Evolutionary conservation across 2,113 vertebrate species (phyloP), one percentile per base, ranked within the genome.

Genomic region (Hemicordylus capensis): DNA sequence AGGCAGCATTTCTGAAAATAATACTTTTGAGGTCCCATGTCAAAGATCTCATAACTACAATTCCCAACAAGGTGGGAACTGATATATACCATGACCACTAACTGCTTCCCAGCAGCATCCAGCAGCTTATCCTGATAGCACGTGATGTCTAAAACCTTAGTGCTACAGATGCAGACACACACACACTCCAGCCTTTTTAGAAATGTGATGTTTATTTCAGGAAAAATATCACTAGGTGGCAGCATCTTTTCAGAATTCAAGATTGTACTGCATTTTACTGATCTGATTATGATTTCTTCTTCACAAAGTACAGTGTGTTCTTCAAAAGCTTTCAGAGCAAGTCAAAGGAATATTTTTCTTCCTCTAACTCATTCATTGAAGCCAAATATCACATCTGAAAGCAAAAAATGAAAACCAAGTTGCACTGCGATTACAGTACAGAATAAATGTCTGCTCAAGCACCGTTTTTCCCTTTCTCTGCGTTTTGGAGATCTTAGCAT

Each of bases 221-320:
- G 37, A 6, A 39, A 88, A 91, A 91, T 85, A 90, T 94, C 95
- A 95, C 92, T 79, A 86, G 95, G 92, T 95, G 95, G 95, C 95
- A 96, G 94, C 95, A 96, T 87, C 48, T 87, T 54, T 91, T 86
- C 75, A 92, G 77, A 67, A 88, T 96, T 96, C 81, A 89, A 56
- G 24, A 81, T 76, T 72, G 17, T 3, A 34, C 4, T 4, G 28
- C 6, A 31, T 77, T 59, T 44, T 42, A 22, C 3, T 28, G n/a
- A 70, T 3, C 0, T 8, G 48, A 26, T 46, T 44, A 76, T 83
- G 80, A 67, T 22, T 54, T 17, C 58, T 59, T 37, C 34, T 28
- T 83, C 22, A 85, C 17, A 10, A 78, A 69, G 28, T 69, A 10
- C 11, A 28, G 37, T 28, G 24, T 22, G 17, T 44, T 9, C 54